Evolutionary conservation across 2,797 vertebrate genomes (phyloP).

Genomic region (Rhabdophis nuchalis): DNA sequence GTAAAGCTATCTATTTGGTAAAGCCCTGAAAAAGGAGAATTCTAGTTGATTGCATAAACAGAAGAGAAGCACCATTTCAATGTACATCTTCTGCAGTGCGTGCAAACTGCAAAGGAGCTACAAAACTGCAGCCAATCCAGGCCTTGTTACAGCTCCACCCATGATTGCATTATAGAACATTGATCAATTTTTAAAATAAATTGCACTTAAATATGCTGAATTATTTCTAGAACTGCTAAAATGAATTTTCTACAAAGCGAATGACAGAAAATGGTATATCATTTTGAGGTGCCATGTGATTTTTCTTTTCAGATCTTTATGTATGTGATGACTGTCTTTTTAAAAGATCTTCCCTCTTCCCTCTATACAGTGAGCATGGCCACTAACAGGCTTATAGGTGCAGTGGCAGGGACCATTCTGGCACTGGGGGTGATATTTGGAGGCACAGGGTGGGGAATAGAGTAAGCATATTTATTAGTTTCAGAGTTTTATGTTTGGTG

Average conservation of each 20-base stretch:
- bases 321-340: slow-evolving; percentile 56
- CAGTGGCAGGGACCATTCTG: slow-evolving; percentile 99
- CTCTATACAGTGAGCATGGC: slow-evolving; percentile 97
- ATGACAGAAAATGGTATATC: slow-evolving; percentile 33
- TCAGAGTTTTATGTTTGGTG: slow-evolving; percentile 79
- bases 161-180: slow-evolving; percentile 1
- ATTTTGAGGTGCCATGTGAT: slow-evolving; percentile 52
- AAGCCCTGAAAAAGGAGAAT: background rate
- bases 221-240: slow-evolving; percentile 32
- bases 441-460: slow-evolving; percentile 99
- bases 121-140: background rate
- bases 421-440: slow-evolving; percentile 99
- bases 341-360: slow-evolving; percentile 85
- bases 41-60: background rate
- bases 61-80: background rate
- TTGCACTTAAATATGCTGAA: slow-evolving; percentile 16
- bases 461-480: slow-evolving; percentile 95
- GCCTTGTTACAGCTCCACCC: background rate
- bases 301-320: slow-evolving; percentile 56
- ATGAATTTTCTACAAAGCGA: slow-evolving; percentile 26
- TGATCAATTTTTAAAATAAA: slow-evolving; percentile 16
- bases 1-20: background rate
- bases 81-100: background rate
- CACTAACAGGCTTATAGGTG: slow-evolving; percentile 99
- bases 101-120: background rate